phyloP scores from a whole-genome alignment of 1,140 invertebrate genomes.

The Caerostris darwini region DNA sequence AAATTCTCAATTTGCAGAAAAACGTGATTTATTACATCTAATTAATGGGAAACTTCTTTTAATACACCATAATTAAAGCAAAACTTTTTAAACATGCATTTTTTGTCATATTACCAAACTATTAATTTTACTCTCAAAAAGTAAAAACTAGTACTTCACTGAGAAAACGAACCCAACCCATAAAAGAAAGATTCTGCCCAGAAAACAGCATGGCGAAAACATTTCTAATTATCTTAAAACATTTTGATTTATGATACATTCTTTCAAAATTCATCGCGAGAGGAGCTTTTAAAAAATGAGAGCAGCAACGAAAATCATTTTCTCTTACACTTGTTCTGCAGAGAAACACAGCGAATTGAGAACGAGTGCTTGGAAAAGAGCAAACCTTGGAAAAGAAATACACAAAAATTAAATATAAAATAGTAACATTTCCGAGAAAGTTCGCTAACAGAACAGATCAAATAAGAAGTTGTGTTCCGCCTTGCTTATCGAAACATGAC shows the following conservation, averaged over 20 bases:
- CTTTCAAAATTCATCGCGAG: not conserved
- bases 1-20: too few species aligned
- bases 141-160: not conserved
- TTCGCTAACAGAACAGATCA: constrained; percentile 17
- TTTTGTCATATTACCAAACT: too few species aligned
- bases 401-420: constrained; percentile 25
- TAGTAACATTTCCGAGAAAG: not conserved
- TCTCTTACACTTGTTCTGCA: not conserved
- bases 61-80: too few species aligned
- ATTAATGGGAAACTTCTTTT: too few species aligned
- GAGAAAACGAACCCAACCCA: not conserved
- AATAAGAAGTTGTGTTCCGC: constrained; percentile 31
- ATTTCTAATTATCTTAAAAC: constrained; percentile 39
- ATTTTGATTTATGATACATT: constrained; percentile 2
- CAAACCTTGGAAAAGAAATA: not conserved
- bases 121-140: not conserved
- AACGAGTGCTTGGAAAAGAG: not conserved
- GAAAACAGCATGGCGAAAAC: not conserved
- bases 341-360: not conserved
- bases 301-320: not conserved
- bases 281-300: not conserved
- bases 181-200: not conserved
- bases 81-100: too few species aligned
- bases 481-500: constrained; percentile 28
- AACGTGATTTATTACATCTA: too few species aligned